Percentiles rank a stretch among this genome's conserved stretches.
phyloP scores from a whole-genome alignment of 2,113 vertebrate genomes.

The Erinaceus europaeus region DNA sequence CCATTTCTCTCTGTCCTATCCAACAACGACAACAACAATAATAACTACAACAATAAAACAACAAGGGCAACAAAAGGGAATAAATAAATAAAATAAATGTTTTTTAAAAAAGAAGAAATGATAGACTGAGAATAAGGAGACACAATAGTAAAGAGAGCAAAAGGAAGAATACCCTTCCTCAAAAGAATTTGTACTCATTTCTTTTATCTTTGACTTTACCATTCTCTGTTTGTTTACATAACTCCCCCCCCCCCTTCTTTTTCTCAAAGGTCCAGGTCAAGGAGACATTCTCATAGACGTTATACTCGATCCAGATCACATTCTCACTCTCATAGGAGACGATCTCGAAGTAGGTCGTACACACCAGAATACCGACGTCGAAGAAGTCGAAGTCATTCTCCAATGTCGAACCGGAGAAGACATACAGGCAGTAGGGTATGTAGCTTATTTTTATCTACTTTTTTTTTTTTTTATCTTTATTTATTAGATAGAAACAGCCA shows the following conservation, averaged over 20 bases:
- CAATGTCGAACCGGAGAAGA: constrained; percentile 90
- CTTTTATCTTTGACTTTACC: neutral
- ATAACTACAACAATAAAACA: no score
- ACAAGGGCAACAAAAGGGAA: no score
- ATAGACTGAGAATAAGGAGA: neutral
- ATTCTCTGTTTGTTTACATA: neutral
- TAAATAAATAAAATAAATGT: no score
- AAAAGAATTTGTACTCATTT: no score
- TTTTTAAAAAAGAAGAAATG: neutral
- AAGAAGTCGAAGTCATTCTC: constrained; percentile 92
- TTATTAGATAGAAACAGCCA: no score
- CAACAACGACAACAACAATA: no score
- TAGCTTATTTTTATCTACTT: constrained; percentile 44
- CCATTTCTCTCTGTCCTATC: neutral
- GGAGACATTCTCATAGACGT: constrained; percentile 89
- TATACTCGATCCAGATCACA: constrained; percentile 90
- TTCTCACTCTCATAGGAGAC: constrained; percentile 89
- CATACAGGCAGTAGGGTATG: constrained; percentile 93
- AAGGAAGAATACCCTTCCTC: neutral
- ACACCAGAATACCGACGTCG: constrained; percentile 89
- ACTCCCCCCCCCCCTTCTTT: constrained; percentile 56
- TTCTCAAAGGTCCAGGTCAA: constrained; percentile 88
- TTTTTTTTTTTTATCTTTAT: no score
- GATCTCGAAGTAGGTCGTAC: constrained; percentile 91
- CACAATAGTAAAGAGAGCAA: neutral